These are phyloP conservation scores for Prunella fulvescens DNA, from an alignment of 2,113 vertebrate species.

Conservation along the genomic window DNA sequence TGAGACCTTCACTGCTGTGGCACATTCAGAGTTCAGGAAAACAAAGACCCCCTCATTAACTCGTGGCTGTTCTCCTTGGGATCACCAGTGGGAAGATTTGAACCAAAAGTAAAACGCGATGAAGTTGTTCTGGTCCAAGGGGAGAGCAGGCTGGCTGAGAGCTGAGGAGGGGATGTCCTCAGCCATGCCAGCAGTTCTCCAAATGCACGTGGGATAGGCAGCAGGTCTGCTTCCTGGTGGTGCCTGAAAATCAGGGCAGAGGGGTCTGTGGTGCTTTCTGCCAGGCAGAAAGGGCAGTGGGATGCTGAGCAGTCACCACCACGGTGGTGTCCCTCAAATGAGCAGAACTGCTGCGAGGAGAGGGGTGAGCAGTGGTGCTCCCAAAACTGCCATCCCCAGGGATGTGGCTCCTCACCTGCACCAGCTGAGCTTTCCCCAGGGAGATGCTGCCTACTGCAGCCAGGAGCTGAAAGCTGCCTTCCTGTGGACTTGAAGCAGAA, in stretches of 20 bases:
- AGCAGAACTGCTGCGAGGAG: not conserved
- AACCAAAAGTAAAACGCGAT: not conserved
- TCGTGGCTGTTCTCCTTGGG: not conserved
- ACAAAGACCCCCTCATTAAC: not conserved
- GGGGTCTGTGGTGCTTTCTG: not conserved
- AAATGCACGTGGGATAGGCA: not conserved
- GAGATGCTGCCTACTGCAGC: rapidly evolving
- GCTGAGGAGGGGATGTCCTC: not conserved
- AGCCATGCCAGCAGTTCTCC: not conserved
- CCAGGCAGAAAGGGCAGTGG: not conserved
- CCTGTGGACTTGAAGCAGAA: not conserved
- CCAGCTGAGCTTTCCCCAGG: not conserved
- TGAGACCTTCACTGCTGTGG: not conserved
- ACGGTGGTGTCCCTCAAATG: not conserved
- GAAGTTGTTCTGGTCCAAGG: rapidly evolving
- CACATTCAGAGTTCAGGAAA: not conserved
- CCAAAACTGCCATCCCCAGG: not conserved
- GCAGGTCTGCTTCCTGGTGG: not conserved
- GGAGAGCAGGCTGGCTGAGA: not conserved
- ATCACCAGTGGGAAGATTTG: not conserved
- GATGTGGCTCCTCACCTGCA: not conserved
- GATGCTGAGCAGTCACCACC: not conserved
- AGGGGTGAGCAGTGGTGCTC: not conserved
- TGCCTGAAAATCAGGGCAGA: not conserved
- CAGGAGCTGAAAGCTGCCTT: not conserved